Evolutionary conservation across 1,140 invertebrate species (phyloP).

Genomic region (Pogonomyrmex californicus): DNA sequence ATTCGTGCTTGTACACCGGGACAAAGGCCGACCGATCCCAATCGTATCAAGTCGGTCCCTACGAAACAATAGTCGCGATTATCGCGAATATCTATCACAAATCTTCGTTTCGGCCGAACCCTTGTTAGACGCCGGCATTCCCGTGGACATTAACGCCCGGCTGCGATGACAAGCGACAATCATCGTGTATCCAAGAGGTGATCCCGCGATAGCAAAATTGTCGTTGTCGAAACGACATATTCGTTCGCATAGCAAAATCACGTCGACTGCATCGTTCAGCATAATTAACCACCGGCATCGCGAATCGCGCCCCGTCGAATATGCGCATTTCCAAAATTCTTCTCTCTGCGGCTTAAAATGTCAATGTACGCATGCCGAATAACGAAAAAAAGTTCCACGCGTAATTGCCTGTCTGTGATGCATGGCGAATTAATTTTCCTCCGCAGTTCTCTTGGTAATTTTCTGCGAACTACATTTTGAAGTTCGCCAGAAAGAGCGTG

Average conservation of each 20-base stretch:
- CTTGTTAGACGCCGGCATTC: slow-evolving; percentile 33
- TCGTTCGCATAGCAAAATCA: slow-evolving; percentile 3
- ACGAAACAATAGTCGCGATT: slow-evolving; percentile 68
- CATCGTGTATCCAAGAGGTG: not conserved
- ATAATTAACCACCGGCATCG: slow-evolving; percentile 20
- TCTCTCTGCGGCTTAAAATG: not conserved
- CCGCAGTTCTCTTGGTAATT: not conserved
- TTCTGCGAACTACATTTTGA: slow-evolving; percentile 5
- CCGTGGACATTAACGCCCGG: not conserved
- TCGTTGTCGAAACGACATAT: not conserved
- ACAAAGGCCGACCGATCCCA: slow-evolving; percentile 58
- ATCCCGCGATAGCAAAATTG: slow-evolving; percentile 26
- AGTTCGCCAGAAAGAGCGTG: not conserved
- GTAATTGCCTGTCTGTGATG: not conserved
- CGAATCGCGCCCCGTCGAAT: not conserved
- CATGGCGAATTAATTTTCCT: slow-evolving; percentile 15
- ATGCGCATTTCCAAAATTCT: slow-evolving; percentile 25
- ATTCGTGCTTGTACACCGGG: slow-evolving; percentile 53
- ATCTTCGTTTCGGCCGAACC: slow-evolving; percentile 54
- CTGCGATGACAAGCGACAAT: not conserved
- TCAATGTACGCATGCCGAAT: not conserved
- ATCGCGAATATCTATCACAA: slow-evolving; percentile 66
- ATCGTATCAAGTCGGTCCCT: slow-evolving; percentile 45
- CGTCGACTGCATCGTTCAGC: slow-evolving; percentile 29
- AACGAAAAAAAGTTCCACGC: not conserved